Conservation (phyloP, 2,888 invertebrate genomes). For the Tricholauxania praeusta region DNA sequence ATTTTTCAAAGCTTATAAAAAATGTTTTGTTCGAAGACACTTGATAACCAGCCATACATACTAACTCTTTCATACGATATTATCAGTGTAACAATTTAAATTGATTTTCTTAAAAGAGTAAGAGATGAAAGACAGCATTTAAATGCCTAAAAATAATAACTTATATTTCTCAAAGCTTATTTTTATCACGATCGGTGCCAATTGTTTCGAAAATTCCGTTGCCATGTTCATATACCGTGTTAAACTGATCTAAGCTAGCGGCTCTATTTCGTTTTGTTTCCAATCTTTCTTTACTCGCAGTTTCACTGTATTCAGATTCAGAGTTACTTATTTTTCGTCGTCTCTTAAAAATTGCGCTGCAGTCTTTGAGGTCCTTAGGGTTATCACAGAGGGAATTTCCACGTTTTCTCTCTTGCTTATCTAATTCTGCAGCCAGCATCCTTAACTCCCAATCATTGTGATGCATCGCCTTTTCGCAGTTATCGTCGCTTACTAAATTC, state of each 20-base stretch:
- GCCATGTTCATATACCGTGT: slow-evolving; percentile 61
- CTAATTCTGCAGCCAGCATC: slow-evolving; percentile 82
- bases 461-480: slow-evolving; percentile 52
- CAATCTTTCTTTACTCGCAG: slow-evolving; percentile 56
- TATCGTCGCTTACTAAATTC: slow-evolving; percentile 54
- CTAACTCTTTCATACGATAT: too few species aligned
- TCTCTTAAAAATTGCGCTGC: slow-evolving; percentile 56
- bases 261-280: slow-evolving; percentile 57
- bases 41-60: too few species aligned
- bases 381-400: slow-evolving; percentile 62
- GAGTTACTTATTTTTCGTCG: slow-evolving; percentile 65
- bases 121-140: neutral
- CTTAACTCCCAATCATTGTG: slow-evolving; percentile 81
- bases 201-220: slow-evolving; percentile 66
- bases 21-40: too few species aligned
- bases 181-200: slow-evolving; percentile 68
- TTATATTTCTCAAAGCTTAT: slow-evolving; percentile 67
- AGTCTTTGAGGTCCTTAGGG: slow-evolving; percentile 55
- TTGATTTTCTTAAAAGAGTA: too few species aligned
- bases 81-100: too few species aligned
- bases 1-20: too few species aligned
- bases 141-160: neutral
- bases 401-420: slow-evolving; percentile 70
- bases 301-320: slow-evolving; percentile 65
- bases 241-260: slow-evolving; percentile 66